A percentile compares a stretch with the other conserved stretches of the same genome.
Conservation (phyloP, 1,140 invertebrate species). For the Planococcus citri region DNA sequence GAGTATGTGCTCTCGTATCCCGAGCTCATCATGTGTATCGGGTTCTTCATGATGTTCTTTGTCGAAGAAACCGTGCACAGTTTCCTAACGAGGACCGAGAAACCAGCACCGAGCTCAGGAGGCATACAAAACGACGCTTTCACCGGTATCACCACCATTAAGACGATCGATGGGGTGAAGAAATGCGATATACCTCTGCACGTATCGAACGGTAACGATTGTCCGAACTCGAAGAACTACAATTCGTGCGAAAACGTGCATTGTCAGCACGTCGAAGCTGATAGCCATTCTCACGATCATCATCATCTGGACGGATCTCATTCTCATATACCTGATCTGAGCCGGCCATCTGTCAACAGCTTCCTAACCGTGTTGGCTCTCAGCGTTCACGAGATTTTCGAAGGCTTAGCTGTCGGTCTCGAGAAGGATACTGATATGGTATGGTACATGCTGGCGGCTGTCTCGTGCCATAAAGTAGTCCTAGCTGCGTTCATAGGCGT, state of each 20-base stretch:
- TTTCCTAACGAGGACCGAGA: background rate
- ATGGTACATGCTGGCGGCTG: slow-evolving; percentile 55
- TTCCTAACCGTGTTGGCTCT: slow-evolving; percentile 45
- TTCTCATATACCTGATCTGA: background rate
- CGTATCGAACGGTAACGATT: background rate
- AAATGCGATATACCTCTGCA: background rate
- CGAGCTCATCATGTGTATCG: slow-evolving; percentile 40
- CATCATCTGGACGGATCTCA: background rate
- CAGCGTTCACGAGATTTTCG: slow-evolving; percentile 50
- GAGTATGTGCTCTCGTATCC: slow-evolving; percentile 34
- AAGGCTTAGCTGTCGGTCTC: slow-evolving; percentile 51
- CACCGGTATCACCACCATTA: background rate
- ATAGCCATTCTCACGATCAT: background rate
- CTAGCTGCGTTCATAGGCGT: slow-evolving; percentile 44
- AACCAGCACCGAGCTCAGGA: background rate
- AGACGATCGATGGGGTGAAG: background rate
- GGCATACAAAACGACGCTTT: background rate
- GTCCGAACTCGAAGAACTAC: background rate
- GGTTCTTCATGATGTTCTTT: slow-evolving; percentile 45
- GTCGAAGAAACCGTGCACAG: slow-evolving; percentile 35
- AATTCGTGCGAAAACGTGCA: background rate
- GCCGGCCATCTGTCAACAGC: slow-evolving; percentile 31
- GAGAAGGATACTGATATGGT: slow-evolving; percentile 34
- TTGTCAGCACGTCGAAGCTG: background rate
- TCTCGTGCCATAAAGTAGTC: slow-evolving; percentile 45